Conservation (phyloP, 2,888 invertebrate genomes). For the Himalopsyche tibetana region DNA sequence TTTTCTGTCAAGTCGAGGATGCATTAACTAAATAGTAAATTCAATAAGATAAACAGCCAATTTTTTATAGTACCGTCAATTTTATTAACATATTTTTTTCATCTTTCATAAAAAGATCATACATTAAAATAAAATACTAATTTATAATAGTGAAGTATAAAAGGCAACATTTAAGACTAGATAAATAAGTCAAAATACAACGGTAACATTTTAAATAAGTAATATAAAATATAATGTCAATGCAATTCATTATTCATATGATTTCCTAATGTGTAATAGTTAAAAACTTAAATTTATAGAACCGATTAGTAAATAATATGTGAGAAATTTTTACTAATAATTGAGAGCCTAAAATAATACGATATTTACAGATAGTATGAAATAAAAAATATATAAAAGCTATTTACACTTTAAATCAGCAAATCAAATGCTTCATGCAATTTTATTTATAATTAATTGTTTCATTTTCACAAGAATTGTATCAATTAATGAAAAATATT, state of each 20-base stretch:
- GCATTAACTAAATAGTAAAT: too few species aligned
- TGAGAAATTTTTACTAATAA: neutral
- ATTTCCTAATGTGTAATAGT: neutral
- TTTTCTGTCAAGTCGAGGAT: too few species aligned
- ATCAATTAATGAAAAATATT: too few species aligned
- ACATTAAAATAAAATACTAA: neutral
- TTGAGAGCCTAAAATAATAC: neutral
- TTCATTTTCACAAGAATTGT: too few species aligned
- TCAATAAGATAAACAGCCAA: too few species aligned
- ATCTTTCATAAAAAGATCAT: too few species aligned
- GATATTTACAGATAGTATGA: conserved; percentile 9
- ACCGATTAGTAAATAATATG: neutral
- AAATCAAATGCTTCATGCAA: too few species aligned
- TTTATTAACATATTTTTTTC: too few species aligned
- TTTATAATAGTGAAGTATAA: conserved; percentile 6
- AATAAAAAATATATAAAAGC: neutral
- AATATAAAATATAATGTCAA: neutral
- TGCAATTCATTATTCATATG: neutral
- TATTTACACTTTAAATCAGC: too few species aligned
- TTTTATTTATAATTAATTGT: too few species aligned
- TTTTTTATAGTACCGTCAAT: too few species aligned
- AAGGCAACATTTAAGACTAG: conserved; percentile 37
- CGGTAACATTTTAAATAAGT: conserved; percentile 24
- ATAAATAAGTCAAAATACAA: conserved; percentile 38
- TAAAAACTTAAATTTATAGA: neutral